A percentile compares a stretch with the other conserved stretches of the same genome.
Evolutionary conservation across 2,797 vertebrate species (phyloP).

Genomic region (Catostomus latipinnis): DNA sequence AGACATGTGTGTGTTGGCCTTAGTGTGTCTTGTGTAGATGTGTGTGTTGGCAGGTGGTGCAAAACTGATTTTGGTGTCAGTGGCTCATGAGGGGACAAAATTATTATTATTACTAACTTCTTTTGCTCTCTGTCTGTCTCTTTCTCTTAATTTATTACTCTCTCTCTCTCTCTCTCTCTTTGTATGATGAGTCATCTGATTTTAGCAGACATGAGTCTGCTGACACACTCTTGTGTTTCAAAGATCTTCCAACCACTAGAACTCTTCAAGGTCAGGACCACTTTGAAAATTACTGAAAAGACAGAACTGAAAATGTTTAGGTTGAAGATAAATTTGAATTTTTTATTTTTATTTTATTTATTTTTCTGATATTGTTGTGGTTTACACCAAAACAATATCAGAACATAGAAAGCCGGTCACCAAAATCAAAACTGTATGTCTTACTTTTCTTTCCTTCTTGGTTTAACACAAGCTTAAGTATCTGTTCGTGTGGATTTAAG

Average conservation of each 20-base stretch:
- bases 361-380: background rate
- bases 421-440: conserved; percentile 19
- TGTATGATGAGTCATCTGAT: conserved; percentile 60
- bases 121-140: conserved; percentile 48
- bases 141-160: conserved; percentile 28
- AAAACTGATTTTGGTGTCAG: conserved; percentile 56
- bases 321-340: background rate
- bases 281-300: background rate
- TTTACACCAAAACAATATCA: conserved; percentile 7
- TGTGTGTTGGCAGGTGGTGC: conserved; percentile 52
- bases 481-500: background rate
- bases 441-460: conserved; percentile 11
- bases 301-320: background rate
- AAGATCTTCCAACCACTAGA: conserved; percentile 32
- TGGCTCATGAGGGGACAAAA: conserved; percentile 56
- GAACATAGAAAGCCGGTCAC: conserved; percentile 13
- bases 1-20: conserved; percentile 62
- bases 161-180: conserved; percentile 43
- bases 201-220: conserved; percentile 54
- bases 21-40: conserved; percentile 39
- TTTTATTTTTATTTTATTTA: background rate
- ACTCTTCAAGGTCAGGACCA: background rate
- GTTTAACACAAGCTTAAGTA: background rate
- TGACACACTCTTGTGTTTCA: conserved; percentile 22
- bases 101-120: conserved; percentile 43